These are phyloP conservation scores for Sus cebifrons DNA, from an alignment of 2,797 vertebrate species.

Conservation along the genomic window DNA sequence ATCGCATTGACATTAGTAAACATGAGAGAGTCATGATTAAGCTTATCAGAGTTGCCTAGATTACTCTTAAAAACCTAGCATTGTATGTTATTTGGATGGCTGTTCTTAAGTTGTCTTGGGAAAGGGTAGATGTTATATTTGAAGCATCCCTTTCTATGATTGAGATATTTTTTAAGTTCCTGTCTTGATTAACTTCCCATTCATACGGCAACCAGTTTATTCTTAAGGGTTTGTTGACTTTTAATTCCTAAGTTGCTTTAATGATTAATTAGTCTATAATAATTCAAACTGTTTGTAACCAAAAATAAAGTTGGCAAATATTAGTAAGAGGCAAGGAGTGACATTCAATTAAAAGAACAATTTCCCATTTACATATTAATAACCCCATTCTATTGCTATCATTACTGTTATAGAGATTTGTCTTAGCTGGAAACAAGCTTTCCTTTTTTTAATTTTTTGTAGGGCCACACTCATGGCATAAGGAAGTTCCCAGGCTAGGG, in stretches of 20 bases:
- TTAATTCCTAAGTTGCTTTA: slow-evolving; percentile 27
- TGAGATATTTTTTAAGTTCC: slow-evolving; percentile 2
- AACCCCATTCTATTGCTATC: not conserved
- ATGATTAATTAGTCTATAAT: slow-evolving; percentile 21
- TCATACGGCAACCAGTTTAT: not conserved
- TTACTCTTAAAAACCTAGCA: not conserved
- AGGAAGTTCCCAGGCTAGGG: too few species aligned
- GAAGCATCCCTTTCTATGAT: not conserved
- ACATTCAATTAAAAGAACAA: slow-evolving; percentile 24
- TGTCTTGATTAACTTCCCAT: slow-evolving; percentile 24
- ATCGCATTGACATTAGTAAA: not conserved
- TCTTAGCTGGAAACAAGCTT: slow-evolving; percentile 31
- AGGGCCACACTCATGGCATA: too few species aligned
- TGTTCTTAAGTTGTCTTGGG: not conserved
- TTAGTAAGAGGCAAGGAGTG: not conserved
- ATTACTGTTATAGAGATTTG: not conserved
- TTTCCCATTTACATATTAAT: not conserved
- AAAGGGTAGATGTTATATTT: slow-evolving; percentile 1
- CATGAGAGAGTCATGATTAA: not conserved
- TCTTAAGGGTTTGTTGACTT: slow-evolving; percentile 65
- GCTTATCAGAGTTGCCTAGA: not conserved
- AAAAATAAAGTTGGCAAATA: slow-evolving; percentile 54
- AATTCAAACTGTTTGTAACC: slow-evolving; percentile 2
- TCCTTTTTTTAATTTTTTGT: not conserved
- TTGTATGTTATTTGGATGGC: not conserved